These are phyloP conservation scores for Brassicogethes aeneus DNA, from an alignment of 2,888 invertebrate genomes.

Conservation along the genomic window DNA sequence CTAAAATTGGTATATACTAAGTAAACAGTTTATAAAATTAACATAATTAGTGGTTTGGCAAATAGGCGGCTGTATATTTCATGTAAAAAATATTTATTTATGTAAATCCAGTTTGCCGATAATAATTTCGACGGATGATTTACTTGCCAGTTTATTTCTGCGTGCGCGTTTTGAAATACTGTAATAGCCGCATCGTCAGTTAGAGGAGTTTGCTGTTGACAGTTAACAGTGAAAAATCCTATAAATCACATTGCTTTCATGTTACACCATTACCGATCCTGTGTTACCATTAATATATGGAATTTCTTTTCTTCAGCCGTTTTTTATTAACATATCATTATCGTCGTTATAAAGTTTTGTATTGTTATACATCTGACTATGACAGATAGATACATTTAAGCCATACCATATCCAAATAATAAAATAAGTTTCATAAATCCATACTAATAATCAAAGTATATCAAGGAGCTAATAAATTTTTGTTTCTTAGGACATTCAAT, in stretches of 20 bases:
- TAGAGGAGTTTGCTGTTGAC: conserved; percentile 21
- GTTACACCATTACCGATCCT: conserved; percentile 16
- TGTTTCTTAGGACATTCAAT: too few relatives aligned
- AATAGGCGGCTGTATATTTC: too few relatives aligned
- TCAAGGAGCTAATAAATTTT: too few relatives aligned
- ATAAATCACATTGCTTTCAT: conserved; percentile 21
- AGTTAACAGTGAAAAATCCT: conserved; percentile 23
- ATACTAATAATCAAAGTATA: too few relatives aligned
- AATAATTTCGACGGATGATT: conserved; percentile 9
- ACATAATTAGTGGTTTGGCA: too few relatives aligned
- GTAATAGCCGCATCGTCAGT: conserved; percentile 16
- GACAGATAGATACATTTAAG: too few relatives aligned
- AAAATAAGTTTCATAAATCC: too few relatives aligned
- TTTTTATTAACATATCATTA: conserved; percentile 1
- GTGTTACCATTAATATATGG: conserved; percentile 17
- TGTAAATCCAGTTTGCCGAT: conserved; percentile 4
- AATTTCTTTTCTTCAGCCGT: not conserved
- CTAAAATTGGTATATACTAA: too few relatives aligned
- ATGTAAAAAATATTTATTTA: not conserved
- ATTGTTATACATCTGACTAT: too few relatives aligned
- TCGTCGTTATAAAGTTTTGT: too few relatives aligned
- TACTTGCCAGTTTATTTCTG: conserved; percentile 12
- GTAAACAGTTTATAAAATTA: too few relatives aligned
- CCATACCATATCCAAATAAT: too few relatives aligned
- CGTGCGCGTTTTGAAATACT: conserved; percentile 14